Base-by-base conservation (phyloP, 2,888 invertebrate species). In the Leptinotarsa peninsularis region DNA sequence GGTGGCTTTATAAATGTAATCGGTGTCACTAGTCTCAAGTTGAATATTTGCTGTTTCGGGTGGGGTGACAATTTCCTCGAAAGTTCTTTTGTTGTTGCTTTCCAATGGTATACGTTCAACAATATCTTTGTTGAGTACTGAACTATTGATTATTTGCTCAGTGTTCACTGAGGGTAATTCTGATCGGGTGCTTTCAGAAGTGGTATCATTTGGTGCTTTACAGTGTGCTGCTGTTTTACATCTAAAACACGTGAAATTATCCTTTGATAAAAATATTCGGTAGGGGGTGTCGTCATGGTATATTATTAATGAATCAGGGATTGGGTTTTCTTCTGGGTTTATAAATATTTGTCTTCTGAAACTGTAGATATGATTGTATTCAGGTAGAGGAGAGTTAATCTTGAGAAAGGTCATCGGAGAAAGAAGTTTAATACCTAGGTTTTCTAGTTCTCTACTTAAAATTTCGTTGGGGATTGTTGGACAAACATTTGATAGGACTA, bases 401-500 rank as follows among this genome's bases (percentile, higher is more conserved):
- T 50, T 50, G 10, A 13, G 13, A 13, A 50, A 50, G 13, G 50
- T 50, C 17, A 50, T 50, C 13, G 50, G 50, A 50, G 50, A 50
- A 50, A 50, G 50, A 17, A 50, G 50, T 50, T 50, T 50, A 17
- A 13, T 50, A 13, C 17, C 13, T 4, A 50, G 50, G 5, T 50
- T 50, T 50, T 50, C 50, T 50, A 50, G 7, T 15, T 50, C 50
- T 4, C 4, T 14, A 4, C 0, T 50, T 15, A 50, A 18, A 10
- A 67, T 13, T 18, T 67, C 67, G n/a, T 67, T 18, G 4, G n/a
- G 67, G 5, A 67, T 67, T 10, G 49, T 67, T 7, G 67, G 67
- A 18, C 67, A 67, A 4, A 67, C 67, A 49, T 67, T 49, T 10
- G 49, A 67, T 18, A 67, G 21, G 1, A 67, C 18, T 49, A 67